phyloP scores from a whole-genome alignment of 1,140 invertebrate genomes.

The Anadara kagoshimensis region DNA sequence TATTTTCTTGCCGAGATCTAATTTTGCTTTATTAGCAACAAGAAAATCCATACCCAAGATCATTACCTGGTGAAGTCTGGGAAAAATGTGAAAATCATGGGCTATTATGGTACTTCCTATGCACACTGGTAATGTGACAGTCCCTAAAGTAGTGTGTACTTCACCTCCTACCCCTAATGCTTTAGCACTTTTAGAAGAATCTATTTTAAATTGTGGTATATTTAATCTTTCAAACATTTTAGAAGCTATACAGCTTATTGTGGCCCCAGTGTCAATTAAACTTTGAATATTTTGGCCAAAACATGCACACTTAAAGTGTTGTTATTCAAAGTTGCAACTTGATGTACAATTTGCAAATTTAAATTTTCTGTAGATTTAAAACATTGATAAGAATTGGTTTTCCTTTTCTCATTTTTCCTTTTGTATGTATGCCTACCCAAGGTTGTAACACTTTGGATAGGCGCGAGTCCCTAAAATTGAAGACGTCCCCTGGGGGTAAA shows the following conservation, averaged over 20 bases:
- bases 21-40: background rate
- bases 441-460: no score
- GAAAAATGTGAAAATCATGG: constrained; percentile 21
- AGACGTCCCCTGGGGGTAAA: no score
- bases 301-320: constrained; percentile 26
- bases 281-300: constrained; percentile 20
- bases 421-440: no score
- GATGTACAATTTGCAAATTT: no score
- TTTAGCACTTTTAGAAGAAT: background rate
- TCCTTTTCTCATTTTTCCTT: no score
- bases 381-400: no score
- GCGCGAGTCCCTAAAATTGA: no score
- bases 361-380: no score
- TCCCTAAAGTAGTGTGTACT: constrained; percentile 17
- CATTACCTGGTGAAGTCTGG: constrained; percentile 21
- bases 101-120: constrained; percentile 1
- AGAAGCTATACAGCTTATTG: constrained; percentile 25
- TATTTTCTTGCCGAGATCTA: background rate
- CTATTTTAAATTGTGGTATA: constrained; percentile 4
- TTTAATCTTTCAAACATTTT: constrained; percentile 14
- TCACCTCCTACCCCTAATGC: constrained; percentile 16
- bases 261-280: constrained; percentile 39
- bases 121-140: constrained; percentile 8
- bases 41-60: constrained; percentile 32
- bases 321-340: background rate